Conservation (phyloP, 2,797 vertebrate genomes). For the Cygnus olor region DNA sequence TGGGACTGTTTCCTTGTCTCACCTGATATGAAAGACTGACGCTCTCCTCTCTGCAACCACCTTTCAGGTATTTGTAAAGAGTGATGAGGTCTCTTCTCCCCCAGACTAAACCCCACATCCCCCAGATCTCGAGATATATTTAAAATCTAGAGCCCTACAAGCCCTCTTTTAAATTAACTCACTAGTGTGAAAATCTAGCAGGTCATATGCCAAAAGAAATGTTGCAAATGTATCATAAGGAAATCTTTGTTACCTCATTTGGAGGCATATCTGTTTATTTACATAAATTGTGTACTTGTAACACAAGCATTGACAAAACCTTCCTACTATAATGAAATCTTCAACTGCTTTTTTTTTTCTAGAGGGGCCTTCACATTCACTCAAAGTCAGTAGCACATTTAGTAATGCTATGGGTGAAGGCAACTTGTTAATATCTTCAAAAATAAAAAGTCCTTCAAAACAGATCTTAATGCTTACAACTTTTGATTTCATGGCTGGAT, state of each 20-base stretch:
- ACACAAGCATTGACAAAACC: not conserved
- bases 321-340: not conserved
- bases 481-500: not conserved
- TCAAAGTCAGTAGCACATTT: not conserved
- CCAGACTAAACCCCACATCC: not conserved
- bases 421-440: not conserved
- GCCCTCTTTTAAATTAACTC: not conserved
- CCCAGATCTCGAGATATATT: not conserved
- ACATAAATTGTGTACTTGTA: not conserved
- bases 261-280: not conserved
- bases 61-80: not conserved
- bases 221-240: not conserved
- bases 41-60: not conserved
- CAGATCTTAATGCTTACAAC: not conserved
- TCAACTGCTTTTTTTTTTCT: not conserved
- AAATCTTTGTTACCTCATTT: not conserved
- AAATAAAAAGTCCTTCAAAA: not conserved
- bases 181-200: not conserved
- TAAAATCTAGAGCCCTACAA: not conserved
- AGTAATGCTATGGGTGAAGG: not conserved
- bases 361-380: not conserved
- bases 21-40: too few relatives aligned
- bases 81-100: not conserved
- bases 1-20: not conserved
- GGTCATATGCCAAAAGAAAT: not conserved